A percentile compares a stretch with the other conserved stretches of the same genome.
These are phyloP conservation scores for Scotopteryx bipunctaria DNA, from an alignment of 2,888 invertebrate genomes.

Conservation along the genomic window DNA sequence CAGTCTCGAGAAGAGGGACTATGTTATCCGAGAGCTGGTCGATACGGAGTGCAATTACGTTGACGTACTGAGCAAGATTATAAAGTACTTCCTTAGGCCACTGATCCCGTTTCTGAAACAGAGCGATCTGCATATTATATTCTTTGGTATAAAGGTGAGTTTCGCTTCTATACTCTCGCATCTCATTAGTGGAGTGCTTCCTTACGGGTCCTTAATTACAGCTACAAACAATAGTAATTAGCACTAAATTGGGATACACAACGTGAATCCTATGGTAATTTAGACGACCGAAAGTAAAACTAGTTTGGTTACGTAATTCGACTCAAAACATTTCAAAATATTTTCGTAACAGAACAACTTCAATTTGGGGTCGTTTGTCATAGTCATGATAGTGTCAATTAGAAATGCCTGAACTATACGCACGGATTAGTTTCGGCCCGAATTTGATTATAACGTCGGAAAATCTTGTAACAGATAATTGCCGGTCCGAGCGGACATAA, in stretches of 20 bases:
- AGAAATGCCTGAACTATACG: conserved; percentile 12
- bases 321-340: conserved; percentile 1
- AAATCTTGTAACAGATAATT: conserved; percentile 8
- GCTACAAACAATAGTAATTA: neutral
- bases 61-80: conserved; percentile 94
- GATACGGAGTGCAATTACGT: conserved; percentile 99
- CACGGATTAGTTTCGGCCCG: conserved; percentile 9
- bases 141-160: conserved; percentile 94
- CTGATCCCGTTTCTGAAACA: conserved; percentile 87
- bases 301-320: conserved; percentile 15
- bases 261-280: neutral
- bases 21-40: conserved; percentile 95
- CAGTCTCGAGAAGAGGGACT: conserved; percentile 94
- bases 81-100: conserved; percentile 90
- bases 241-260: no score
- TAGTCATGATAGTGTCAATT: conserved; percentile 3
- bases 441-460: conserved; percentile 8
- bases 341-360: conserved; percentile 13
- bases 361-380: conserved; percentile 10
- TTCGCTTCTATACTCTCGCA: neutral
- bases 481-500: neutral
- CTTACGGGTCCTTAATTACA: neutral
- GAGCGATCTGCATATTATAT: conserved; percentile 91
- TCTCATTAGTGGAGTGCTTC: neutral
- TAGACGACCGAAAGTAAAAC: conserved; percentile 5